Percentiles rank a stretch among this genome's conserved stretches.
These are phyloP conservation scores for Pangasius krempfi DNA, from an alignment of 2,797 vertebrate genomes.

Conservation along the genomic window DNA sequence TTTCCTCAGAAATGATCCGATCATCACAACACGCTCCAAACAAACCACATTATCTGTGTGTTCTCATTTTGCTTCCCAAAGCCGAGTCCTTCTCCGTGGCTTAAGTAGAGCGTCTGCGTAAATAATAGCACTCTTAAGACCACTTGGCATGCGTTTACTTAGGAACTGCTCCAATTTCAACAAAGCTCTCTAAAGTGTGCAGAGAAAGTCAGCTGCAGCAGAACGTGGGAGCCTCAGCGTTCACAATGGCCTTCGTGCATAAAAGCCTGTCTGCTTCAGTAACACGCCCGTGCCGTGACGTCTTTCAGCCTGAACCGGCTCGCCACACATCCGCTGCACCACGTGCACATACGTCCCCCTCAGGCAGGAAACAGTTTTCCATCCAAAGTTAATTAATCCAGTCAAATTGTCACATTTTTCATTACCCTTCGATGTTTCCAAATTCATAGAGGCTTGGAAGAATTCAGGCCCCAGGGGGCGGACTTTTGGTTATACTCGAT, in stretches of 20 bases:
- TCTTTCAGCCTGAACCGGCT: slow-evolving; percentile 17
- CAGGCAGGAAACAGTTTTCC: slow-evolving; percentile 55
- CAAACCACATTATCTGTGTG: not conserved
- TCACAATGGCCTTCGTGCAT: slow-evolving; percentile 14
- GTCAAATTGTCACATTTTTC: slow-evolving; percentile 40
- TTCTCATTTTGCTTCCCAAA: not conserved
- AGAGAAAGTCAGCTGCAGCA: slow-evolving; percentile 6
- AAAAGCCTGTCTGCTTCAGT: slow-evolving; percentile 32
- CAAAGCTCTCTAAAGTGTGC: slow-evolving; percentile 14
- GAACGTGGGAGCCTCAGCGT: not conserved
- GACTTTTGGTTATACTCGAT: slow-evolving; percentile 26
- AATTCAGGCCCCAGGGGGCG: slow-evolving; percentile 49
- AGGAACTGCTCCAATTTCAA: slow-evolving; percentile 41
- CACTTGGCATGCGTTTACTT: slow-evolving; percentile 47
- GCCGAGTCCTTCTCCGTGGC: slow-evolving; percentile 14
- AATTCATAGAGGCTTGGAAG: slow-evolving; percentile 52
- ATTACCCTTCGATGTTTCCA: slow-evolving; percentile 37
- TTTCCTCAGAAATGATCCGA: not conserved
- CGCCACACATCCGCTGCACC: slow-evolving; percentile 16
- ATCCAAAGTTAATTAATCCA: slow-evolving; percentile 54
- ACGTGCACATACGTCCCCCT: slow-evolving; percentile 34
- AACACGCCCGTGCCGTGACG: not conserved
- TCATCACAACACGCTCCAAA: not conserved
- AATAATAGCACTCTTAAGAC: slow-evolving; percentile 49
- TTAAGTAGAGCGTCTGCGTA: slow-evolving; percentile 15